Base-by-base conservation (phyloP, 1,140 invertebrate genomes). In the Lepidurus apus region DNA sequence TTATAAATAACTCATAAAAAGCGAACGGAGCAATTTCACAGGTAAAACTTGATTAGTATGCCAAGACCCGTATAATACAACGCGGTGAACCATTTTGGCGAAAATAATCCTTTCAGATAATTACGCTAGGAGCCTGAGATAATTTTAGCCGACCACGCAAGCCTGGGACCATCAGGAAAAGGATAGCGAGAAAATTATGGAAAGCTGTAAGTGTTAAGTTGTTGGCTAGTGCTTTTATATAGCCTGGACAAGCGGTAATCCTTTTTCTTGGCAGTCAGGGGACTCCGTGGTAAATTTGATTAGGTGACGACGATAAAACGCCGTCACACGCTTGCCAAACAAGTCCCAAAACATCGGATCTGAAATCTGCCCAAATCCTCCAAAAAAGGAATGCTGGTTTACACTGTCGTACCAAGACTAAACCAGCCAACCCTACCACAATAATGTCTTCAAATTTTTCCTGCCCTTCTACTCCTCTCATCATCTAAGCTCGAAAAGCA, bases 291-390 rank as follows among this genome's bases (percentile, higher is more conserved):
- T 21, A 65, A 65, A 65, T 65, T 65, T 65, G 53, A 65, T 65
- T 65, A 65, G 53, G 17, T 65, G 53, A 65, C 53, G 53, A 65
- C 53, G 53, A 65, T 65, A 65, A 65, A 65, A 65, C 53, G 53
- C 21, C 53, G 53, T 65, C 53, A 65, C 53, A 65, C 17, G 13
- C 17, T 17, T 65, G 53, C 53, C 17, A 65, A 65, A 65, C 17
- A 21, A 13, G 8, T n/a, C 53, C 53, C 7, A 65, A 65, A 65
- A 65, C 21, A 21, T 65, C 3, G 34, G 34, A 34, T 34, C 34
- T 4, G 53, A 17, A 21, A 65, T 17, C 53, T 11, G n/a, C 9
- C 17, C 6, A 65, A 65, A 65, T 7, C 34, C 1, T 3, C 34
- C 53, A 3, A 65, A 65, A 65, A 65, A 65, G 17, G 21, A 65